A percentile compares a stretch with the other conserved stretches of the same genome.
phyloP scores from a whole-genome alignment of 2,888 invertebrate genomes.

The Sarcophaga subvicina region DNA sequence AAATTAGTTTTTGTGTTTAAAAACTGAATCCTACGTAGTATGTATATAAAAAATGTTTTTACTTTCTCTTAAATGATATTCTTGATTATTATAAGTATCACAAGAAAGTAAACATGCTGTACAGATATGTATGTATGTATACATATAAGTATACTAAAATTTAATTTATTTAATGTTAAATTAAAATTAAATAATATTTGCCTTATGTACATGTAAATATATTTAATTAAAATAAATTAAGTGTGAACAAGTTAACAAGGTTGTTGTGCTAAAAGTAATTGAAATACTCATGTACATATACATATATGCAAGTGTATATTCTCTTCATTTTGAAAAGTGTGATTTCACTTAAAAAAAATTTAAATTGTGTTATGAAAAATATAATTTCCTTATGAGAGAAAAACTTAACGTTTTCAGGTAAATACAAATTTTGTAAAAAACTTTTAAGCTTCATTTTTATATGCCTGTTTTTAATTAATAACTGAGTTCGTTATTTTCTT shows the following conservation, averaged over 20 bases:
- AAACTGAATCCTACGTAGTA: too few relatives aligned
- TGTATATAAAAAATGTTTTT: too few relatives aligned
- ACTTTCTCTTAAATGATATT: too few relatives aligned
- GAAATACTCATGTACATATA: not conserved
- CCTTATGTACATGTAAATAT: not conserved
- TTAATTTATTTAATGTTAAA: too few relatives aligned
- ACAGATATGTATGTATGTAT: too few relatives aligned
- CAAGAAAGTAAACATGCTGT: too few relatives aligned
- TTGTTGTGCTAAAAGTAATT: constrained; percentile 1
- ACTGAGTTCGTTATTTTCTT: constrained; percentile 64
- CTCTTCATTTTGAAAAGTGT: not conserved
- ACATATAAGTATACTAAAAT: too few relatives aligned
- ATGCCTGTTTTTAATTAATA: constrained; percentile 54
- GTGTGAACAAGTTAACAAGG: constrained; percentile 4
- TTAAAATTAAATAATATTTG: too few relatives aligned
- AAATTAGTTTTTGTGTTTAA: too few relatives aligned
- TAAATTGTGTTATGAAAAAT: constrained; percentile 55
- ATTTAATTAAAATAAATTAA: constrained; percentile 2
- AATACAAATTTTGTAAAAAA: constrained; percentile 52
- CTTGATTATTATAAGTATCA: too few relatives aligned
- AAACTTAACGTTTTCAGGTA: constrained; percentile 47
- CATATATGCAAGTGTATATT: not conserved
- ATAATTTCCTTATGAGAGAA: constrained; percentile 11
- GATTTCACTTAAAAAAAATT: not conserved
- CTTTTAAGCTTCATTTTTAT: constrained; percentile 29